phyloP scores from a whole-genome alignment of 53 echinoderm and acorn worm genomes.

The Echinometra lucunter region DNA sequence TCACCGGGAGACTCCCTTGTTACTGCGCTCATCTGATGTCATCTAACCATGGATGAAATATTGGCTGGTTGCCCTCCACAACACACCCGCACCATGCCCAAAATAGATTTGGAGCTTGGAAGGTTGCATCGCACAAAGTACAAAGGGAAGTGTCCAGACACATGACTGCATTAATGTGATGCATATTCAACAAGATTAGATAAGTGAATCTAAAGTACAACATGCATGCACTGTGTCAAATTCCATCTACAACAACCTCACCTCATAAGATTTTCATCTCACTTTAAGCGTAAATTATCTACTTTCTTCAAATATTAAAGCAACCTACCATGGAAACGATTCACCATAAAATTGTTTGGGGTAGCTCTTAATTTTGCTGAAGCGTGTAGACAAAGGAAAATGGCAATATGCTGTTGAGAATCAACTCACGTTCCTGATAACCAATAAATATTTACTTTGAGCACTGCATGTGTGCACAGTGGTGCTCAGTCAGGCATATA shows the following conservation, averaged over 20 bases:
- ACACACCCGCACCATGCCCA: background rate
- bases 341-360: conserved; percentile 6
- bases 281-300: background rate
- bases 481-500: background rate
- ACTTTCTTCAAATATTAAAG: conserved; percentile 8
- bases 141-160: conserved; percentile 19
- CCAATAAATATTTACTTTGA: conserved; percentile 63
- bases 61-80: conserved; percentile 38
- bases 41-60: conserved; percentile 59
- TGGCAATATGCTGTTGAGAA: conserved; percentile 32
- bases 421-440: conserved; percentile 22
- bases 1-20: conserved; percentile 38
- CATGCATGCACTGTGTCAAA: conserved; percentile 9
- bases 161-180: conserved; percentile 37
- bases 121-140: background rate
- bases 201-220: conserved; percentile 43
- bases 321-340: conserved; percentile 5
- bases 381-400: background rate
- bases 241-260: background rate
- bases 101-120: background rate
- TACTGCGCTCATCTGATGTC: conserved; percentile 21
- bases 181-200: conserved; percentile 19
- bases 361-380: background rate
- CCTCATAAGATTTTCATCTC: background rate
- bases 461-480: background rate